Evolutionary conservation across 2,113 vertebrate species (phyloP).

Genomic region (Chauna torquata): DNA sequence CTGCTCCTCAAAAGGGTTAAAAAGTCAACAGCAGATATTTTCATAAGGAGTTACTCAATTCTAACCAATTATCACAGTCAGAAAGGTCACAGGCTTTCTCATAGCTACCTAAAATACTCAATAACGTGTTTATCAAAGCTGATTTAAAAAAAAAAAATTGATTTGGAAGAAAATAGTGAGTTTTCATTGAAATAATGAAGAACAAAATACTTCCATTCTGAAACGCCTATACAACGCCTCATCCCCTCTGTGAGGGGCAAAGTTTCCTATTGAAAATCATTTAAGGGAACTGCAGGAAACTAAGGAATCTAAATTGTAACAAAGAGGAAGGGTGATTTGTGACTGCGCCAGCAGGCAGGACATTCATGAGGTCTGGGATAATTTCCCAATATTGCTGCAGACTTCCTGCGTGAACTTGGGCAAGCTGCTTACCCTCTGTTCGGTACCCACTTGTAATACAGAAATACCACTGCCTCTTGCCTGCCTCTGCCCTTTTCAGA

Average conservation of each 20-base stretch:
- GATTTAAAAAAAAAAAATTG: not conserved
- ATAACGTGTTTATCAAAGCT: not conserved
- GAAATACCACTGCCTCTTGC: accelerated
- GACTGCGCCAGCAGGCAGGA: not conserved
- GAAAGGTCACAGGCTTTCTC: slow-evolving; percentile 17
- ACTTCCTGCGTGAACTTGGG: not conserved
- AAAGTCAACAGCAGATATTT: slow-evolving; percentile 5
- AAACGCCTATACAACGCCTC: not conserved
- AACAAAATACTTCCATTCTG: not conserved
- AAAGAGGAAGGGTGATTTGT: not conserved
- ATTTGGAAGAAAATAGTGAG: not conserved
- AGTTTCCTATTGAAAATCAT: not conserved
- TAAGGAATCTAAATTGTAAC: not conserved
- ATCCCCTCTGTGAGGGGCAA: not conserved
- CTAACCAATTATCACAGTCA: not conserved
- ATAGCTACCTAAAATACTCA: not conserved
- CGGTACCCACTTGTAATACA: not conserved
- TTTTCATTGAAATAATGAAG: not conserved
- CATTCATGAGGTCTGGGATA: not conserved
- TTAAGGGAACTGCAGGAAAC: not conserved
- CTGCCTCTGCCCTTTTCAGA: not conserved
- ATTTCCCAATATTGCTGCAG: not conserved
- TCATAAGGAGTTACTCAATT: not conserved
- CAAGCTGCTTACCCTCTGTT: accelerated
- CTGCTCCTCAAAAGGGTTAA: slow-evolving; percentile 34